These are phyloP conservation scores for Chydorus sphaericus DNA, from an alignment of 2,888 invertebrate species.

Conservation along the genomic window DNA sequence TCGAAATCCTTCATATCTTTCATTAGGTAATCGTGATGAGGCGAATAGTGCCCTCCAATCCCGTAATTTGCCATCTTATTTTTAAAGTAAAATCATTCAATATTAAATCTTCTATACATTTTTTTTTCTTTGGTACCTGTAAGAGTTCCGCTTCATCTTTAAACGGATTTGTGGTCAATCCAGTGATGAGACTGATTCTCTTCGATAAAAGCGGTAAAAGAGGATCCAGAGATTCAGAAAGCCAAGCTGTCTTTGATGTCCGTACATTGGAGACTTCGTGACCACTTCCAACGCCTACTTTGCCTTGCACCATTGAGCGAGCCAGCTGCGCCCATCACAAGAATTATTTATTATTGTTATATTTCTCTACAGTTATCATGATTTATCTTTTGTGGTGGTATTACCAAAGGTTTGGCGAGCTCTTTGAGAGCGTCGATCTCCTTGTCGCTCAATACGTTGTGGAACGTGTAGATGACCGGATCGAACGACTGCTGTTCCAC, in stretches of 20 bases:
- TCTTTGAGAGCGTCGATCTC: constrained; percentile 22
- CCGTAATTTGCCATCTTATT: constrained; percentile 32
- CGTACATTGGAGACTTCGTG: constrained; percentile 24
- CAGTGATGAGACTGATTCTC: constrained; percentile 24
- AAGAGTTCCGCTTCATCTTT: constrained; percentile 23
- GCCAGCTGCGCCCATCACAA: constrained; percentile 21
- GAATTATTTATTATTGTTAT: neutral
- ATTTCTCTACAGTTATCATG: neutral
- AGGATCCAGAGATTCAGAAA: constrained; percentile 22
- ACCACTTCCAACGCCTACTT: constrained; percentile 18
- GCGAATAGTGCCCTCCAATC: constrained; percentile 32
- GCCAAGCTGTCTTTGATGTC: constrained; percentile 29
- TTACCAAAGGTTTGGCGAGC: constrained; percentile 21
- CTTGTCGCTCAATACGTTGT: constrained; percentile 23
- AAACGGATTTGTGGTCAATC: constrained; percentile 23
- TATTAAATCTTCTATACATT: neutral
- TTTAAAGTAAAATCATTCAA: neutral
- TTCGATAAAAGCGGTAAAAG: constrained; percentile 21
- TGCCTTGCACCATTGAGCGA: constrained; percentile 26
- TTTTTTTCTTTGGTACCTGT: constrained; percentile 19
- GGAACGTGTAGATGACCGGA: constrained; percentile 24
- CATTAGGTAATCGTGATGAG: constrained; percentile 26
- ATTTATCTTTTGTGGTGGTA: neutral
- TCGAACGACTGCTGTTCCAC: constrained; percentile 23
- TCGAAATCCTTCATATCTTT: constrained; percentile 19